Conservation (phyloP, 2,888 invertebrate genomes). For the Leptinotarsa haldemani region DNA sequence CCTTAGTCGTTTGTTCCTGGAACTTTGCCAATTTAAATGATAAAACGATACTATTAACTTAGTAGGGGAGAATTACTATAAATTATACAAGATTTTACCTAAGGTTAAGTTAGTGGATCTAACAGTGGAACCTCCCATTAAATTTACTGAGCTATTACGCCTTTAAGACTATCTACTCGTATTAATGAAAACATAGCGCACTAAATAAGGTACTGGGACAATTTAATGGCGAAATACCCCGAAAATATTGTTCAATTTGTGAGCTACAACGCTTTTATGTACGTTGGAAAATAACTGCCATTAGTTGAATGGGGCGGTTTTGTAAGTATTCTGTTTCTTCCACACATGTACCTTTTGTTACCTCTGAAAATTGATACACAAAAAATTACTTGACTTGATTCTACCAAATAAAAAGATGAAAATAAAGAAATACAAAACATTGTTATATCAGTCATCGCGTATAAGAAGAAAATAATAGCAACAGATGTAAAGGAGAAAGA, state of each 20-base stretch:
- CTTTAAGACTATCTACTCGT: conserved; percentile 54
- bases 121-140: conserved; percentile 54
- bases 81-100: conserved; percentile 64
- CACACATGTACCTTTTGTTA: too few species aligned
- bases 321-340: neutral
- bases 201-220: conserved; percentile 48
- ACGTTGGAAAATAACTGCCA: neutral
- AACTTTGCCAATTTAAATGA: conserved; percentile 66
- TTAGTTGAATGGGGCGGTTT: neutral
- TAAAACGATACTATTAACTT: conserved; percentile 65
- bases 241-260: conserved; percentile 38
- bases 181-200: conserved; percentile 54
- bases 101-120: conserved; percentile 58
- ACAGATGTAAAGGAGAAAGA: too few species aligned
- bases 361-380: too few species aligned
- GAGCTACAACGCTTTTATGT: conserved; percentile 29
- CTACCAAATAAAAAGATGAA: too few species aligned
- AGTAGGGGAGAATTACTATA: conserved; percentile 61
- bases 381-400: too few species aligned
- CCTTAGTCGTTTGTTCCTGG: conserved; percentile 53
- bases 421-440: too few species aligned
- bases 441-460: too few species aligned
- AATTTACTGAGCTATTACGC: conserved; percentile 57
- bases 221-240: conserved; percentile 41
- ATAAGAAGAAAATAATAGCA: too few species aligned